These are phyloP conservation scores for Oreochromis spilurus DNA, from an alignment of 2,113 vertebrate genomes.

Conservation along the genomic window DNA sequence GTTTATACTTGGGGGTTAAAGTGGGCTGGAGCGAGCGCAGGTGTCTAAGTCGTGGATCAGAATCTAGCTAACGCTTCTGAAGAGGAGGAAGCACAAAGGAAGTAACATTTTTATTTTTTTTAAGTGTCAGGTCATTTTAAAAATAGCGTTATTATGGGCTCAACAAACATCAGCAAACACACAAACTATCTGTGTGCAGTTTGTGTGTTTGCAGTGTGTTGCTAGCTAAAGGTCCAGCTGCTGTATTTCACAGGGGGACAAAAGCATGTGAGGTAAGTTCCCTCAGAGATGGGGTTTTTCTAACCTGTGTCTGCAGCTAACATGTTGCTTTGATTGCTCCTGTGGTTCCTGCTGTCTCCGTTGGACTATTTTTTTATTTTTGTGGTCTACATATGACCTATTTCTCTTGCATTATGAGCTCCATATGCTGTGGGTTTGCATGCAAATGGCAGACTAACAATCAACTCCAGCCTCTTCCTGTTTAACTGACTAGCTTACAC, in stretches of 20 bases:
- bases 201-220: neutral
- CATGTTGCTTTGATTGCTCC: neutral
- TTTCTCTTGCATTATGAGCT: neutral
- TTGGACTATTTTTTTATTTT: neutral
- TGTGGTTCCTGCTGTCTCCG: neutral
- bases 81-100: neutral
- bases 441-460: neutral
- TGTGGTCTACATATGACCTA: neutral
- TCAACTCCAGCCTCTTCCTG: neutral
- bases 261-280: fast-evolving
- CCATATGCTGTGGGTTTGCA: neutral
- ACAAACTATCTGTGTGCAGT: neutral
- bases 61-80: neutral
- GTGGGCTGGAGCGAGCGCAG: neutral
- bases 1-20: neutral
- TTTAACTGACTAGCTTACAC: neutral
- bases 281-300: neutral
- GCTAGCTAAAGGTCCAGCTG: neutral
- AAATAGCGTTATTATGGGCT: neutral
- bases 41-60: no score
- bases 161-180: neutral
- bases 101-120: neutral
- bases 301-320: neutral
- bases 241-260: neutral
- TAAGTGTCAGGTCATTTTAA: neutral